Percentiles rank a stretch among this genome's conserved stretches.
phyloP scores from a whole-genome alignment of 2,888 invertebrate species.

The Eueremaeus valkanovi region DNA sequence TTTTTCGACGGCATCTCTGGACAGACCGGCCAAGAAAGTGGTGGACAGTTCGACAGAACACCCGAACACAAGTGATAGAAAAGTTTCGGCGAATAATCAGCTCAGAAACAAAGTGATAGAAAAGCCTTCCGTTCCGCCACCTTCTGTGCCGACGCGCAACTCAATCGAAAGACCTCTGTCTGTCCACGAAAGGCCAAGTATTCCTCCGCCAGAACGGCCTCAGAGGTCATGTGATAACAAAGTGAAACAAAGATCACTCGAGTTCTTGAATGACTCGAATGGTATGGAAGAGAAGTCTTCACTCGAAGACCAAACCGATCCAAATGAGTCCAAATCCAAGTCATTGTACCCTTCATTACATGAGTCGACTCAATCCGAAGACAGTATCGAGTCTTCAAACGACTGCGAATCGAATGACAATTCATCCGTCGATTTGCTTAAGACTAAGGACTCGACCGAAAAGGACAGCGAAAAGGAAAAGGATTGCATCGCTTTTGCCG shows the following conservation, averaged over 20 bases:
- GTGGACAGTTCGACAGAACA: neutral
- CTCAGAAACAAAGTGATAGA: conserved; percentile 35
- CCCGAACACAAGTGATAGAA: conserved; percentile 8
- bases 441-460: neutral
- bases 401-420: neutral
- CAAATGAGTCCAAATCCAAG: conserved; percentile 17
- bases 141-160: conserved; percentile 18
- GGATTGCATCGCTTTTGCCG: conserved; percentile 41
- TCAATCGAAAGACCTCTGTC: conserved; percentile 26
- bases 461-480: too few species aligned
- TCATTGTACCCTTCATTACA: conserved; percentile 10
- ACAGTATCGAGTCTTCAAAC: neutral
- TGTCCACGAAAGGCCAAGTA: conserved; percentile 42
- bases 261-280: neutral
- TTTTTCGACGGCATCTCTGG: conserved; percentile 14
- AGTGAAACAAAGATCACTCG: conserved; percentile 24
- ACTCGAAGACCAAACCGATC: neutral
- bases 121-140: conserved; percentile 35
- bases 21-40: neutral
- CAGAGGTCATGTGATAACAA: conserved; percentile 31
- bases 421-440: conserved; percentile 1
- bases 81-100: neutral
- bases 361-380: neutral
- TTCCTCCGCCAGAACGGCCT: conserved; percentile 45
- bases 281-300: conserved; percentile 8